A percentile compares a stretch with the other conserved stretches of the same genome.
Evolutionary conservation across 2,888 invertebrate species (phyloP).

Genomic region (Drosophila dives): DNA sequence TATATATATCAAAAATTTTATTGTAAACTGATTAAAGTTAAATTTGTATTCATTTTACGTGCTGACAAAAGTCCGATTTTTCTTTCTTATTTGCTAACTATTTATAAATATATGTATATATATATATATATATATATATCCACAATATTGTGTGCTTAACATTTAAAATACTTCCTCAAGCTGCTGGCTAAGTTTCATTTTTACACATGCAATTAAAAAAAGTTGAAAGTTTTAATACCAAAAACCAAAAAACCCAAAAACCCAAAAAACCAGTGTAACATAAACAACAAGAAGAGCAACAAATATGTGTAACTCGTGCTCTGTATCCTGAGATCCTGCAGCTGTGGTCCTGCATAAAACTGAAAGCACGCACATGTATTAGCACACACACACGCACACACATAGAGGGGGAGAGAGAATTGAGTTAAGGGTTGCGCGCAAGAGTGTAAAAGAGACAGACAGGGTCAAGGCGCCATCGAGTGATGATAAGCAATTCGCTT

Average conservation of each 20-base stretch:
- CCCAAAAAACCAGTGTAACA: conserved; percentile 22
- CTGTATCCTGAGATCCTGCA: conserved; percentile 22
- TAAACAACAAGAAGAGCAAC: conserved; percentile 14
- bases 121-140: too few relatives aligned
- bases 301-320: conserved; percentile 48
- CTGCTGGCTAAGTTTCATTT: conserved; percentile 25
- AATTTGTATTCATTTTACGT: neutral
- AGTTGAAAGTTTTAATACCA: conserved; percentile 64
- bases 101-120: neutral
- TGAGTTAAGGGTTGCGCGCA: neutral
- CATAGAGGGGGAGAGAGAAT: neutral
- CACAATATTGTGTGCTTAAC: neutral
- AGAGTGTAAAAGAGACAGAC: neutral
- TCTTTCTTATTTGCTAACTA: neutral
- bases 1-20: neutral
- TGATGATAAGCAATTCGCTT: conserved; percentile 65
- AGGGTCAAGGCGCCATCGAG: conserved; percentile 64
- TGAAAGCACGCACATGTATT: conserved; percentile 36
- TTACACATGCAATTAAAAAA: conserved; percentile 60
- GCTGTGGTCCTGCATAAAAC: conserved; percentile 35
- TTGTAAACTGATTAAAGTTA: neutral
- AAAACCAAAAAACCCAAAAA: conserved; percentile 25
- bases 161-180: conserved; percentile 19
- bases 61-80: neutral
- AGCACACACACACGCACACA: neutral